These are phyloP conservation scores for Coracopsis vasa DNA, from an alignment of 2,113 vertebrate genomes.

Conservation along the genomic window DNA sequence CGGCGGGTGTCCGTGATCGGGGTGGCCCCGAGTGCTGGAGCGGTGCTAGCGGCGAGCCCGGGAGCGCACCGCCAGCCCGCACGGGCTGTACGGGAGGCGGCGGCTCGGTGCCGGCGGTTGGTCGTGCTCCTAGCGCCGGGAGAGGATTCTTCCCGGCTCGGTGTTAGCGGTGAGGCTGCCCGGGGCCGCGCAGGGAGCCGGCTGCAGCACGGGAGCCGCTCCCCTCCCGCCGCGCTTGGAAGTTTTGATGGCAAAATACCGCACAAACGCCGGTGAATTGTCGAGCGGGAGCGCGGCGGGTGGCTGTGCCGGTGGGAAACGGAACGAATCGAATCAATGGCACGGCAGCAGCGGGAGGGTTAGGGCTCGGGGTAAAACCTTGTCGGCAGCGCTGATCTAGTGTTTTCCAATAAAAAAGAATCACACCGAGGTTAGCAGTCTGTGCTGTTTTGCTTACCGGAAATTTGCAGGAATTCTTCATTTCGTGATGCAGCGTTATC, in stretches of 20 bases:
- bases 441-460: background rate
- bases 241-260: background rate
- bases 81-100: background rate
- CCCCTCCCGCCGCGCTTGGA: background rate
- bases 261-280: background rate
- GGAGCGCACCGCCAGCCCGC: background rate
- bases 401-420: conserved; percentile 15
- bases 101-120: background rate
- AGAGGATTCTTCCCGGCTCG: background rate
- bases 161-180: background rate
- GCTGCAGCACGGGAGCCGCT: background rate
- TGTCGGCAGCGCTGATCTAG: background rate
- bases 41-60: background rate
- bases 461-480: background rate
- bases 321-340: background rate
- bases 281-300: background rate
- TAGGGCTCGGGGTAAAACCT: background rate
- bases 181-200: rapidly evolving
- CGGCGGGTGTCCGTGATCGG: no score
- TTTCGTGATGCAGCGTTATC: background rate
- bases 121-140: background rate
- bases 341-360: background rate
- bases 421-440: background rate
- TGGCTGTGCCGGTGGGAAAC: background rate
- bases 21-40: background rate